A percentile compares a stretch with the other conserved stretches of the same genome.
These are phyloP conservation scores for Halyomorpha halys DNA, from an alignment of 1,140 invertebrate genomes.

Conservation along the genomic window DNA sequence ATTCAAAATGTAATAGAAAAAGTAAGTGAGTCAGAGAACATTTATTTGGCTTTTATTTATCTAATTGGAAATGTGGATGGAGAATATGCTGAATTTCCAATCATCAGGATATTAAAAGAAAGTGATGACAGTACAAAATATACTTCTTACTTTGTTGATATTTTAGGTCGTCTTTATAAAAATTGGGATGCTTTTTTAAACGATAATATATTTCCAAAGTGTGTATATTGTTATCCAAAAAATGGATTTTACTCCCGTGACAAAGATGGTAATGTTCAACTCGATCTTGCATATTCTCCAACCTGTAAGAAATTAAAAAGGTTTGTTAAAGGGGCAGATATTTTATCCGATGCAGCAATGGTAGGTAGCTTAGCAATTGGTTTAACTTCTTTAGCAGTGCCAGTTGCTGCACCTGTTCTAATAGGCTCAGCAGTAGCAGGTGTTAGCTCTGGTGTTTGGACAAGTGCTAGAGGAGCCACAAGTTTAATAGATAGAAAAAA, in stretches of 20 bases:
- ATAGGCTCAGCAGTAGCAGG: background rate
- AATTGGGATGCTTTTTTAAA: background rate
- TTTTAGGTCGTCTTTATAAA: background rate
- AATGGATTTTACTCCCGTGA: background rate
- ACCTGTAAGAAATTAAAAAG: background rate
- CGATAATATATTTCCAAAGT: background rate
- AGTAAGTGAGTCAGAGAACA: background rate
- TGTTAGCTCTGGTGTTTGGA: background rate
- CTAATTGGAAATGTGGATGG: background rate
- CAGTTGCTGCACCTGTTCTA: background rate
- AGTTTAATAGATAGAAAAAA: background rate
- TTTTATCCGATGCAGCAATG: background rate
- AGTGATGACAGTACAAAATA: background rate
- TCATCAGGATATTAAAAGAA: background rate
- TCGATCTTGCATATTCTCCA: background rate
- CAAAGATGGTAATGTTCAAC: background rate
- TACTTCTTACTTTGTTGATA: background rate
- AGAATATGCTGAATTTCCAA: conserved; percentile 11
- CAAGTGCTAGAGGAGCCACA: background rate
- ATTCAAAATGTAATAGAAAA: background rate
- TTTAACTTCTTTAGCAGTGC: background rate
- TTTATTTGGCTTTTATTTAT: conserved; percentile 1
- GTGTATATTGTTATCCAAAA: conserved; percentile 4
- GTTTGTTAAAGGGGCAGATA: background rate
- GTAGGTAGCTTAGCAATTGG: background rate